These are phyloP conservation scores for Odontamblyopus rebecca DNA, from an alignment of 2,797 vertebrate species.

Conservation along the genomic window DNA sequence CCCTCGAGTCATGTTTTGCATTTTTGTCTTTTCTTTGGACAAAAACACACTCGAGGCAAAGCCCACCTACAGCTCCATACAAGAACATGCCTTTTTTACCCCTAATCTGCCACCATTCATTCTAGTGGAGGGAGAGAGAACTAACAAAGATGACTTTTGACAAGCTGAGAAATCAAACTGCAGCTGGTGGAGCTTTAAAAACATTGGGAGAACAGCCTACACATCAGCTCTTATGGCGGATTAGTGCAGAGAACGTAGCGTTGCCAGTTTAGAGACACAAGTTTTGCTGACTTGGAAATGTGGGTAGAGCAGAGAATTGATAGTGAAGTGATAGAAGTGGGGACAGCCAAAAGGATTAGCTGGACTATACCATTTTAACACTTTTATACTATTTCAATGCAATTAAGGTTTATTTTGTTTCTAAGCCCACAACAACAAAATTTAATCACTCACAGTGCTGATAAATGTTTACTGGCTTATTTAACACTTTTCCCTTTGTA, in stretches of 20 bases:
- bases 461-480: too few species aligned
- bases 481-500: too few species aligned
- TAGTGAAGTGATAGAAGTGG: constrained; percentile 39
- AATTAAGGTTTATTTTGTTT: background rate
- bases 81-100: constrained; percentile 61
- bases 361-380: background rate
- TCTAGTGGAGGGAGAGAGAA: constrained; percentile 42
- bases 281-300: constrained; percentile 69
- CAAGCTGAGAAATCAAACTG: constrained; percentile 73
- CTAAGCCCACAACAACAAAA: background rate
- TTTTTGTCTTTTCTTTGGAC: constrained; percentile 57
- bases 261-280: constrained; percentile 57
- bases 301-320: constrained; percentile 40
- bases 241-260: constrained; percentile 44
- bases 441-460: background rate
- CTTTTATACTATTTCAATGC: background rate
- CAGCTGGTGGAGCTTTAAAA: constrained; percentile 71
- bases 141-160: constrained; percentile 80
- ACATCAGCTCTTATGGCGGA: constrained; percentile 66
- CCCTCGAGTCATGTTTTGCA: constrained; percentile 69
- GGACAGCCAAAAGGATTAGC: constrained; percentile 76
- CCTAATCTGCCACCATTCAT: constrained; percentile 70
- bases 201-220: constrained; percentile 58
- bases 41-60: constrained; percentile 67
- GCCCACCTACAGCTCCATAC: constrained; percentile 74